Evolutionary conservation across 2,113 vertebrate genomes (phyloP).

Genomic region (Fregata magnificens): DNA sequence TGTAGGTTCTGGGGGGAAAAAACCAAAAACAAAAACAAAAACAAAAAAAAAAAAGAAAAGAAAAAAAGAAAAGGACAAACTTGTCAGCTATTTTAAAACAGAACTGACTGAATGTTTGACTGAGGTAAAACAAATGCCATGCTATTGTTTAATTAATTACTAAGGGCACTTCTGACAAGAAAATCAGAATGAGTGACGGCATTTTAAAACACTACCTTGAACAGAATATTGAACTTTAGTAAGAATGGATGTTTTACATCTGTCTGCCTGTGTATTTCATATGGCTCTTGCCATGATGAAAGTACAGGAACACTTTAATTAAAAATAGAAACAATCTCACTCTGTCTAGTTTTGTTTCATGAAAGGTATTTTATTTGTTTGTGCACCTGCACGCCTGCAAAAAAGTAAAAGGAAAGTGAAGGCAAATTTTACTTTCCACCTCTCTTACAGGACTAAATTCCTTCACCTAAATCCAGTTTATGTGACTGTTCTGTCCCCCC

Average conservation of each 20-base stretch:
- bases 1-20: constrained; percentile 73
- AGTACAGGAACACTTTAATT: neutral
- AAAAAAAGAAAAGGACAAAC: neutral
- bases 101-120: neutral
- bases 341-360: neutral
- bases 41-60: neutral
- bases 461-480: constrained; percentile 4
- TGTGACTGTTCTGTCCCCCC: neutral
- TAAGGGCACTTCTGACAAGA: neutral
- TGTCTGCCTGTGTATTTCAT: neutral
- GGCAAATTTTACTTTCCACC: neutral
- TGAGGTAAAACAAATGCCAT: neutral
- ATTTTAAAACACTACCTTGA: neutral
- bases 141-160: neutral
- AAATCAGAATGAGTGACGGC: neutral
- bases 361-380: neutral
- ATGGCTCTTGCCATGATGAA: neutral
- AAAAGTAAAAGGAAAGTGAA: neutral
- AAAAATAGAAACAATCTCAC: neutral
- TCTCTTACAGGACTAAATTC: neutral
- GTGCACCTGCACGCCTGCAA: neutral
- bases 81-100: constrained; percentile 15
- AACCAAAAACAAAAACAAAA: too few relatives aligned
- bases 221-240: neutral
- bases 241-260: neutral